These are phyloP conservation scores for Troides oblongomaculatus DNA, from an alignment of 2,888 invertebrate species.

Conservation along the genomic window DNA sequence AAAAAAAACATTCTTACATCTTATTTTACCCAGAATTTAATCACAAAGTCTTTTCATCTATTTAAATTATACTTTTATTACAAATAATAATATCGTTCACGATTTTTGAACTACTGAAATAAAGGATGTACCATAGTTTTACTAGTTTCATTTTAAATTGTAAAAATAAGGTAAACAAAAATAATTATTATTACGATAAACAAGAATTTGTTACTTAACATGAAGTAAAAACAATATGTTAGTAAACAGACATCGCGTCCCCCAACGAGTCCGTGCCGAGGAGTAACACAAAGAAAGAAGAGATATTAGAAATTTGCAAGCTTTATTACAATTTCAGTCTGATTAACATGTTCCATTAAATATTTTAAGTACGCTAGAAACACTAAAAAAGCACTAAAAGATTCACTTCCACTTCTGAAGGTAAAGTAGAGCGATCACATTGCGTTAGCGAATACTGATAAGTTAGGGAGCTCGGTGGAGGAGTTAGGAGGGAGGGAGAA, in stretches of 20 bases:
- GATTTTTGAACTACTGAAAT: too few species aligned
- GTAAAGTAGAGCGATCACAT: constrained; percentile 72
- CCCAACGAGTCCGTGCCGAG: constrained; percentile 59
- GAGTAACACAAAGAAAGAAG: constrained; percentile 61
- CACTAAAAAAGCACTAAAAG: constrained; percentile 60
- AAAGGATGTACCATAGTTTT: too few species aligned
- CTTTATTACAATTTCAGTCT: constrained; percentile 79
- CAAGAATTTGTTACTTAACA: neutral
- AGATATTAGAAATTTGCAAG: constrained; percentile 71
- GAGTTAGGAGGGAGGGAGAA: constrained; percentile 43
- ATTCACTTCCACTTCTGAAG: constrained; percentile 65
- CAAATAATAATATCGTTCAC: too few species aligned
- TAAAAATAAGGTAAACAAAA: too few species aligned
- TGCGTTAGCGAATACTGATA: constrained; percentile 76
- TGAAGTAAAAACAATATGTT: constrained; percentile 23
- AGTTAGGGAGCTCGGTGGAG: constrained; percentile 44
- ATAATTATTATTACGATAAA: neutral
- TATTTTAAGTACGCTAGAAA: constrained; percentile 53
- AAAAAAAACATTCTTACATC: too few species aligned
- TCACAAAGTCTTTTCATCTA: too few species aligned
- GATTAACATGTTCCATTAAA: constrained; percentile 60
- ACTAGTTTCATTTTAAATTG: too few species aligned
- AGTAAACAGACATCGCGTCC: constrained; percentile 52
- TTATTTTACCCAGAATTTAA: too few species aligned
- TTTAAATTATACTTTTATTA: too few species aligned